Evolutionary conservation across 2,113 vertebrate genomes (phyloP).

Genomic region (Gymnobelideus leadbeateri): DNA sequence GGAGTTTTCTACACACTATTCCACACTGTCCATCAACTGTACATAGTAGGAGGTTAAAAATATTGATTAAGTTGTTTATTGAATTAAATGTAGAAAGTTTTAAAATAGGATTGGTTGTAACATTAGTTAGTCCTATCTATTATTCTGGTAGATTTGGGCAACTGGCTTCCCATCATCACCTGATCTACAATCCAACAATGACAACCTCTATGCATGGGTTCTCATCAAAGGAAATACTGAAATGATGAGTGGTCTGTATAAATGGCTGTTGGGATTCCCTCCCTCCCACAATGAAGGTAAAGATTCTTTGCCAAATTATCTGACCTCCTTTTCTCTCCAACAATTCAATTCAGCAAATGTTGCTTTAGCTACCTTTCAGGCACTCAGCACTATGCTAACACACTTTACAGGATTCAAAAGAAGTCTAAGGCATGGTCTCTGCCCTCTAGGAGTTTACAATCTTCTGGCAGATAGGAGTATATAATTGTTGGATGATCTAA

Average conservation of each 20-base stretch:
- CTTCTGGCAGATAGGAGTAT: not conserved
- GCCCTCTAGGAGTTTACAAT: fast-evolving
- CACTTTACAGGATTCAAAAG: not conserved
- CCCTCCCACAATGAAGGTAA: not conserved
- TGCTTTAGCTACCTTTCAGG: fast-evolving
- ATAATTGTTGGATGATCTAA: too few species aligned
- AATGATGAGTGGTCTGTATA: not conserved
- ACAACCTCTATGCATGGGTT: not conserved
- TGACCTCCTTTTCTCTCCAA: not conserved
- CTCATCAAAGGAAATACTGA: too few species aligned
- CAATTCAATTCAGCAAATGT: not conserved
- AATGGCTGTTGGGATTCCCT: not conserved
- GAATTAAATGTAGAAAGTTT: not conserved
- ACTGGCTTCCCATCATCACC: not conserved
- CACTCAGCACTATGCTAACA: fast-evolving
- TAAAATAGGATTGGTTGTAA: not conserved
- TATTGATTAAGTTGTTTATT: not conserved
- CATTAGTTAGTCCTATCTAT: not conserved
- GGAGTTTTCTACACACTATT: not conserved
- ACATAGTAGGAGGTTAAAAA: not conserved
- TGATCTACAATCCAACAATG: not conserved
- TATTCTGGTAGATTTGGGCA: not conserved
- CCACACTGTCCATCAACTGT: not conserved
- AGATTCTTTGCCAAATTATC: not conserved
- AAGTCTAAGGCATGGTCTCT: fast-evolving